phyloP scores from a whole-genome alignment of 2,113 vertebrate genomes.

The Antennarius striatus region DNA sequence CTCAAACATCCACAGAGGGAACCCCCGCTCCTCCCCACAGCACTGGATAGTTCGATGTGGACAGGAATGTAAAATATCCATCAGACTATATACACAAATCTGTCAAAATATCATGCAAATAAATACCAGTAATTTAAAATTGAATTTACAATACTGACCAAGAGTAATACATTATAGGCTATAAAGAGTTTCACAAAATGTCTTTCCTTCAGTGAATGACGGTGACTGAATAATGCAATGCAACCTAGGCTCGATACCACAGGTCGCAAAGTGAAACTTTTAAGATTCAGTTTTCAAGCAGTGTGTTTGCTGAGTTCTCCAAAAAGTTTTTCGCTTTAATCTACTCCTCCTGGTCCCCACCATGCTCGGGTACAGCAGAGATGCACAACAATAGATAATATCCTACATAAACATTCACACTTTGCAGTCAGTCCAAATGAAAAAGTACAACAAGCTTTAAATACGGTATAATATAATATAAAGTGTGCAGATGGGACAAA shows the following conservation, averaged over 20 bases:
- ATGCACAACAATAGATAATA: slow-evolving; percentile 46
- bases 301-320: slow-evolving; percentile 48
- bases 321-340: slow-evolving; percentile 43
- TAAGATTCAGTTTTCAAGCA: slow-evolving; percentile 14
- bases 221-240: slow-evolving; percentile 35
- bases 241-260: slow-evolving; percentile 28
- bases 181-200: slow-evolving; percentile 56
- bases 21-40: slow-evolving; percentile 19
- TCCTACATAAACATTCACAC: slow-evolving; percentile 67
- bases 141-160: slow-evolving; percentile 66
- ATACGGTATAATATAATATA: slow-evolving; percentile 28
- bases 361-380: slow-evolving; percentile 67
- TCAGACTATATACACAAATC: slow-evolving; percentile 67
- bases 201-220: slow-evolving; percentile 39
- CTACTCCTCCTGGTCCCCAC: slow-evolving; percentile 40
- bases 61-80: slow-evolving; percentile 68
- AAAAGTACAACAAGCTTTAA: slow-evolving; percentile 42
- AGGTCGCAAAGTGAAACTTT: slow-evolving; percentile 27
- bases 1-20: slow-evolving; percentile 29
- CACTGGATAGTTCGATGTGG: slow-evolving; percentile 36
- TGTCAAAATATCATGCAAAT: slow-evolving; percentile 76
- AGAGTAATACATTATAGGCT: slow-evolving; percentile 58
- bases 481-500: slow-evolving; percentile 29
- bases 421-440: slow-evolving; percentile 56
- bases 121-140: slow-evolving; percentile 62